A percentile compares a stretch with the other conserved stretches of the same genome.
Conservation (phyloP, 2,888 invertebrate species). For the Hecatera dysodea region DNA sequence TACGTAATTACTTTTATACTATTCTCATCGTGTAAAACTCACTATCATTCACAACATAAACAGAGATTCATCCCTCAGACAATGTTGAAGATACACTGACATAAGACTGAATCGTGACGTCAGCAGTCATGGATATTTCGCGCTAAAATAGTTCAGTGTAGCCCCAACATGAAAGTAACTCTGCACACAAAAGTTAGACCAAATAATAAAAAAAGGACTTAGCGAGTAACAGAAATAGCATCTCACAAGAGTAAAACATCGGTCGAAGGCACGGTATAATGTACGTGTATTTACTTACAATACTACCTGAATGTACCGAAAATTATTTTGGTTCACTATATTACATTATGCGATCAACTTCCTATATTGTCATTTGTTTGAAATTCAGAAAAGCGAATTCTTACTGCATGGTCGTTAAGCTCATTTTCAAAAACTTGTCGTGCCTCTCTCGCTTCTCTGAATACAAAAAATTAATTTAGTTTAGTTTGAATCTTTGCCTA, state of each 20-base stretch:
- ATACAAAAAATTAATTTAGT: constrained; percentile 43
- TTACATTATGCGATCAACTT: constrained; percentile 50
- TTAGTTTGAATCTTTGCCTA: constrained; percentile 56
- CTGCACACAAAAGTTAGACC: constrained; percentile 61
- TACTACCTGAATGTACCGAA: constrained; percentile 64
- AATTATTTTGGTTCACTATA: constrained; percentile 55
- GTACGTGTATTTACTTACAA: constrained; percentile 73
- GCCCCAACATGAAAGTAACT: constrained; percentile 56
- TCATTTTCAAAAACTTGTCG: constrained; percentile 12
- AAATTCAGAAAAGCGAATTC: constrained; percentile 57
- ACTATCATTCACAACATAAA: constrained; percentile 74
- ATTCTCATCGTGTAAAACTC: constrained; percentile 68
- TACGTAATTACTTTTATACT: constrained; percentile 68
- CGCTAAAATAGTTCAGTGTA: constrained; percentile 34
- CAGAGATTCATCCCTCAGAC: constrained; percentile 77
- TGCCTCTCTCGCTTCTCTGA: constrained; percentile 45
- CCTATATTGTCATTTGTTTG: constrained; percentile 60
- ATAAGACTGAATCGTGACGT: constrained; percentile 7
- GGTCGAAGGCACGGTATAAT: constrained; percentile 76
- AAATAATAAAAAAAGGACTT: constrained; percentile 59
- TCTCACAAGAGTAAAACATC: constrained; percentile 65
- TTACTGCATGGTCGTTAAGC: background rate
- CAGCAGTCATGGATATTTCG: constrained; percentile 11
- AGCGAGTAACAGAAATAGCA: constrained; percentile 63
- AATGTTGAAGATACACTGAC: constrained; percentile 51